phyloP scores from a whole-genome alignment of 2,888 invertebrate genomes.

The Entomobrya multifasciata region DNA sequence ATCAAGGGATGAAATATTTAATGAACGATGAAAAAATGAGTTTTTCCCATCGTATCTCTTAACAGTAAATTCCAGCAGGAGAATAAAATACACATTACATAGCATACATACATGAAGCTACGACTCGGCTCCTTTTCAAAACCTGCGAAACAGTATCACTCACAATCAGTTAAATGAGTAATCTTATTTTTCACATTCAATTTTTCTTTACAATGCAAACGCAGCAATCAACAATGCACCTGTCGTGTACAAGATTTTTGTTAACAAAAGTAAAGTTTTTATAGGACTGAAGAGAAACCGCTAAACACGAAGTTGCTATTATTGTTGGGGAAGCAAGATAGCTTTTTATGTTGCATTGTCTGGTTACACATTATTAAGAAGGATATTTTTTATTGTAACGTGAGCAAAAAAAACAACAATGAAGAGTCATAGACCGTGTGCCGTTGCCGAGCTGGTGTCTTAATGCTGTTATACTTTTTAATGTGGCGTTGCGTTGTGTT shows the following conservation, averaged over 20 bases:
- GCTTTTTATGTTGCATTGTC: neutral
- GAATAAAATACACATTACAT: neutral
- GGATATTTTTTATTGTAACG: neutral
- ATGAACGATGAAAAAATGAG: too few relatives aligned
- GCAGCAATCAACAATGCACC: neutral
- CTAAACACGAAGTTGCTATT: neutral
- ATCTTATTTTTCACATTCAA: too few relatives aligned
- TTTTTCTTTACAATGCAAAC: neutral
- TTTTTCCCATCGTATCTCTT: conserved; percentile 19
- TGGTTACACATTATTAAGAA: neutral
- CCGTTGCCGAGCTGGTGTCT: conserved; percentile 12
- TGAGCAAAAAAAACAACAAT: conserved; percentile 10
- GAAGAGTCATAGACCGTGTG: conserved; percentile 41
- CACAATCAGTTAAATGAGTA: too few relatives aligned
- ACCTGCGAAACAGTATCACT: neutral
- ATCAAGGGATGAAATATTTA: too few relatives aligned
- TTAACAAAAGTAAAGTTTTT: neutral
- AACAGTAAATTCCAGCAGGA: conserved; percentile 35
- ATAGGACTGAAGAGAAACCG: neutral
- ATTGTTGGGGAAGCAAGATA: neutral
- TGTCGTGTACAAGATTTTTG: neutral
- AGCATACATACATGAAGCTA: neutral
- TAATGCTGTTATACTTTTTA: neutral
- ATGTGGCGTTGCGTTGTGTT: conserved; percentile 21
- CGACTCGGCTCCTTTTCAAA: neutral